Conservation (phyloP, 2,888 invertebrate species). For the Mesorhabditis spiculigera region DNA sequence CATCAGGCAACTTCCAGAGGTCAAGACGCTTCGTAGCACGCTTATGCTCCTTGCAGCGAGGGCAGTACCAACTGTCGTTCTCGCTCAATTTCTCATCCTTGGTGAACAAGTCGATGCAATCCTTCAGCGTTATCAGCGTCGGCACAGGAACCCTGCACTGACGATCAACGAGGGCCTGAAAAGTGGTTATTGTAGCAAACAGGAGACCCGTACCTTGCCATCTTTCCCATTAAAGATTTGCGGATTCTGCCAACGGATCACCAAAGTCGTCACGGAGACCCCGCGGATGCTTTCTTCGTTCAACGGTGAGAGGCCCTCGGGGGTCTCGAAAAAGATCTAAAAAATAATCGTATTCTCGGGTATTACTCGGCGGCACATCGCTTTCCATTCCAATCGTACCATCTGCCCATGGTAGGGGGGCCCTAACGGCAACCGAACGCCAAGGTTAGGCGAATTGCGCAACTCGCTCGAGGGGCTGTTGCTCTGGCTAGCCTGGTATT, state of each 20-base stretch:
- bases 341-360: not conserved
- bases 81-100: slow-evolving; percentile 65
- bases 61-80: slow-evolving; percentile 68
- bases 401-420: too few relatives aligned
- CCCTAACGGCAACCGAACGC: too few relatives aligned
- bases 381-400: too few relatives aligned
- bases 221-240: not conserved
- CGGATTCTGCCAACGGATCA: not conserved
- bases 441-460: too few relatives aligned
- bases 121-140: slow-evolving; percentile 59
- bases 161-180: slow-evolving; percentile 32
- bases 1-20: slow-evolving; percentile 66
- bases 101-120: slow-evolving; percentile 66
- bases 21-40: slow-evolving; percentile 68
- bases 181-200: not conserved
- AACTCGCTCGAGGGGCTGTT: too few relatives aligned
- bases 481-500: too few relatives aligned
- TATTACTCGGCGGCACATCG: too few relatives aligned
- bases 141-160: slow-evolving; percentile 21
- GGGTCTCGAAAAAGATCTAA: not conserved
- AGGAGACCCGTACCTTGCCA: not conserved
- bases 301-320: not conserved
- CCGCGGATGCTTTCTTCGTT: not conserved
- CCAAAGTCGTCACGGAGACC: not conserved
- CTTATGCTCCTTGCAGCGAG: slow-evolving; percentile 66